These are phyloP conservation scores for Andinoacara biseriatus DNA, from an alignment of 2,113 vertebrate species.

Conservation along the genomic window DNA sequence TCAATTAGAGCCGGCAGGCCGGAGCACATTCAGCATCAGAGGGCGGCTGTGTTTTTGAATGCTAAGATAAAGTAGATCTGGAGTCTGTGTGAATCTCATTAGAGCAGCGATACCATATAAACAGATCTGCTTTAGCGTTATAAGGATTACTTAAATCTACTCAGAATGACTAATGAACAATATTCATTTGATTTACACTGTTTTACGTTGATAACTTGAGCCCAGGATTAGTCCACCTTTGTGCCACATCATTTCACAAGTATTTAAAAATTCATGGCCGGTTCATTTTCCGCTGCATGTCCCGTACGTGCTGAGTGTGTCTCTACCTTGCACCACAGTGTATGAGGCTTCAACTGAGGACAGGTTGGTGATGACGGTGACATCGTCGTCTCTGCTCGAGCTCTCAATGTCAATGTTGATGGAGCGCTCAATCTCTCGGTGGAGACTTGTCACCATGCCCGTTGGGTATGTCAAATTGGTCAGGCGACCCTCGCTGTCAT, in stretches of 20 bases:
- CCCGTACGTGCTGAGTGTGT: neutral
- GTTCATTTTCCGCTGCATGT: constrained; percentile 4
- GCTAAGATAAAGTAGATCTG: constrained; percentile 8
- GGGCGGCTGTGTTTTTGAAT: constrained; percentile 25
- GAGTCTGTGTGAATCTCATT: constrained; percentile 5
- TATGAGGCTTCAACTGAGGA: constrained; percentile 98
- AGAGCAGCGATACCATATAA: neutral
- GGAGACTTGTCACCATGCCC: constrained; percentile 96
- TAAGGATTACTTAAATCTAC: neutral
- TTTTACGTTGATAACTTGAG: neutral
- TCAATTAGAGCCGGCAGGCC: constrained; percentile 59
- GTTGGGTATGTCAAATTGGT: constrained; percentile 98
- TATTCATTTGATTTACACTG: neutral
- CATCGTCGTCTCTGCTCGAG: constrained; percentile 96
- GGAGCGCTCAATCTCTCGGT: constrained; percentile 97
- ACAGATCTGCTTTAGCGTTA: neutral
- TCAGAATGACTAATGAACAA: neutral
- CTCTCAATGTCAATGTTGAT: constrained; percentile 99
- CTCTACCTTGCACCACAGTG: constrained; percentile 96
- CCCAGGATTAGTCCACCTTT: neutral
- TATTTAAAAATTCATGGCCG: constrained; percentile 26
- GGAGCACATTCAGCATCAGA: constrained; percentile 18
- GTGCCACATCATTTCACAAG: neutral
- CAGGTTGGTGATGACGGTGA: constrained; percentile 98
- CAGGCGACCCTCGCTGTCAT: constrained; percentile 96